phyloP scores from a whole-genome alignment of 1,140 invertebrate genomes.

The Drosophila pallidifrons region DNA sequence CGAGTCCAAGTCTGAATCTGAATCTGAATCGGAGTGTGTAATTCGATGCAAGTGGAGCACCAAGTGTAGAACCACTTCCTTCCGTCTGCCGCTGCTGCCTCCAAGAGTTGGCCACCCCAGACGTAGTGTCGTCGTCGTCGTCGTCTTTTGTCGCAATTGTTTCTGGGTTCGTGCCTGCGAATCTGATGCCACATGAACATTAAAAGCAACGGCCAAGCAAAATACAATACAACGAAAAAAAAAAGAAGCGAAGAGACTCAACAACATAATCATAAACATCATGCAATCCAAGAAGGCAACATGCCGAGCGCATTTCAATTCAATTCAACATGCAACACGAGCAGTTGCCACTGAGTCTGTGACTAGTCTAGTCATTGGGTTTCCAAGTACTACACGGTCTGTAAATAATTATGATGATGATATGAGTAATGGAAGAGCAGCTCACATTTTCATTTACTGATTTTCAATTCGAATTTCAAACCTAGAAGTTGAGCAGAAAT shows the following conservation, averaged over 20 bases:
- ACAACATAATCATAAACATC: slow-evolving; percentile 48
- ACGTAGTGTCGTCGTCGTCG: slow-evolving; percentile 65
- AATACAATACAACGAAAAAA: neutral
- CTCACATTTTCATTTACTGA: neutral
- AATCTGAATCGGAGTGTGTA: slow-evolving; percentile 19
- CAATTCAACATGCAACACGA: slow-evolving; percentile 15
- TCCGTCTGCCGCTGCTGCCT: slow-evolving; percentile 42
- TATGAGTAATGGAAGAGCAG: neutral
- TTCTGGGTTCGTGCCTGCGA: slow-evolving; percentile 73
- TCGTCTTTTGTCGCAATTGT: slow-evolving; percentile 48
- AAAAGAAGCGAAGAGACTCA: slow-evolving; percentile 55
- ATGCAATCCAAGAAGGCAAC: slow-evolving; percentile 26
- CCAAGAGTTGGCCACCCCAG: slow-evolving; percentile 57
- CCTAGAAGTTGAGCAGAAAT: neutral
- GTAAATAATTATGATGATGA: neutral
- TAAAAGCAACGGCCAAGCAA: slow-evolving; percentile 20
- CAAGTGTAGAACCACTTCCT: slow-evolving; percentile 57
- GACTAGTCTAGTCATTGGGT: neutral
- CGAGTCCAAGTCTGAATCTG: neutral
- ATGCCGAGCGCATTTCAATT: slow-evolving; percentile 28
- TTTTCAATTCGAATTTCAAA: neutral
- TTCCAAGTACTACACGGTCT: neutral
- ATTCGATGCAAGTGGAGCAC: slow-evolving; percentile 18
- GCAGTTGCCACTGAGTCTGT: neutral
- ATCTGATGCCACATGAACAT: slow-evolving; percentile 65